phyloP scores from a whole-genome alignment of 2,797 vertebrate species.

The Falco columbarius region DNA sequence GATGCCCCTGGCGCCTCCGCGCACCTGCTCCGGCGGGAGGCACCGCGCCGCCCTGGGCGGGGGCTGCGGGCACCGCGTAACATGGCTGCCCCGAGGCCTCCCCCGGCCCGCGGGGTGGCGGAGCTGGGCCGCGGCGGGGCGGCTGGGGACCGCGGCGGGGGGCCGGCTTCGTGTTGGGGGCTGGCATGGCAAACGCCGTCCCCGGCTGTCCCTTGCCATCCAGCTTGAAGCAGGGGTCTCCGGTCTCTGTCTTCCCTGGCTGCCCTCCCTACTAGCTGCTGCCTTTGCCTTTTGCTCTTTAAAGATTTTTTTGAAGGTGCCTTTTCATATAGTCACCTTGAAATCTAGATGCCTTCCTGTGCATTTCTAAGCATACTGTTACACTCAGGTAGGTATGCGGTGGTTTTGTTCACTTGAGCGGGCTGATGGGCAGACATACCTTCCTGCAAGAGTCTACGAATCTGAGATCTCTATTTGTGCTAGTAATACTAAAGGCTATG shows the following conservation, averaged over 20 bases:
- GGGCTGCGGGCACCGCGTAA: background rate
- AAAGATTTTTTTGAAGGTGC: background rate
- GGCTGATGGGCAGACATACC: background rate
- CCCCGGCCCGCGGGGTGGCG: background rate
- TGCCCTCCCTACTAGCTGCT: background rate
- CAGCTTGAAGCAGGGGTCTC: background rate
- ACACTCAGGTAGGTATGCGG: background rate
- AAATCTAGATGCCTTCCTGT: background rate
- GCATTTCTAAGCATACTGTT: background rate
- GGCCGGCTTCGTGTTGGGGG: background rate
- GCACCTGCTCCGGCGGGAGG: background rate
- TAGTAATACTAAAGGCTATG: background rate
- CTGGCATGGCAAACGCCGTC: background rate
- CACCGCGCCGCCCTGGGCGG: background rate
- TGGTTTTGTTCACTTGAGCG: background rate
- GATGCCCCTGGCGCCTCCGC: background rate
- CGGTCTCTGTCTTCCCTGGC: background rate
- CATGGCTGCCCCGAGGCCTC: background rate
- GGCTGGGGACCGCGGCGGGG: background rate
- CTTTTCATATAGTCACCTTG: slow-evolving; percentile 11
- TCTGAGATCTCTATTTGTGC: background rate
- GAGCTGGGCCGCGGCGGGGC: background rate
- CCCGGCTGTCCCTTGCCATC: background rate
- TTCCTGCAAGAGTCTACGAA: background rate
- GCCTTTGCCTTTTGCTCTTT: background rate